These are phyloP conservation scores for Cyphomyrus plagiostoma DNA, from an alignment of 2,113 vertebrate genomes.

Conservation along the genomic window DNA sequence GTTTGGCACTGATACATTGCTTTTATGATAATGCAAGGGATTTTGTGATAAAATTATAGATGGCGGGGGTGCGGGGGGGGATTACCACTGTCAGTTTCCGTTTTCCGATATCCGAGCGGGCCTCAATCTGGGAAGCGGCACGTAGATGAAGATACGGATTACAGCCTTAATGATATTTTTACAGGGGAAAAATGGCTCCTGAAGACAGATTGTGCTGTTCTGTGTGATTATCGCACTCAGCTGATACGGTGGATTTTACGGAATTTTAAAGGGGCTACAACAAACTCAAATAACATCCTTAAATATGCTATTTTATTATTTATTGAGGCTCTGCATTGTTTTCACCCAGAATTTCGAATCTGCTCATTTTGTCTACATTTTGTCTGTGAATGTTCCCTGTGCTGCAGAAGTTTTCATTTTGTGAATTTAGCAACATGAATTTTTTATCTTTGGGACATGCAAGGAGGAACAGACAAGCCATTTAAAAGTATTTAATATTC, in stretches of 20 bases:
- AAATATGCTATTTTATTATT: background rate
- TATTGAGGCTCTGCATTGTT: background rate
- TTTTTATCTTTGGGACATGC: background rate
- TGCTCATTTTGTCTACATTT: background rate
- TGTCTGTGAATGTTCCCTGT: background rate
- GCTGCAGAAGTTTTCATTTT: background rate
- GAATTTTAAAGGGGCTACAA: background rate
- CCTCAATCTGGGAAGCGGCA: background rate
- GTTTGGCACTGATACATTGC: background rate
- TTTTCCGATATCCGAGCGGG: background rate
- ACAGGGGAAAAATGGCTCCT: background rate
- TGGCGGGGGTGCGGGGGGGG: background rate
- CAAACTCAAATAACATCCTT: background rate
- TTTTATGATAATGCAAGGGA: background rate
- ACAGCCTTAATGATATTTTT: background rate
- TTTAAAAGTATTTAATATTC: background rate
- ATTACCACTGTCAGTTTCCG: background rate
- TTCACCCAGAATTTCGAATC: background rate
- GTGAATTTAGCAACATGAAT: background rate
- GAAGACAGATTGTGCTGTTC: background rate
- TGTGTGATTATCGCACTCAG: background rate
- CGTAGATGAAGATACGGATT: conserved; percentile 9
- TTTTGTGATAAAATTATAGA: conserved; percentile 2
- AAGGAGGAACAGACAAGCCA: background rate
- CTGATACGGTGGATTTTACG: background rate